These are phyloP conservation scores for Junonia oenone DNA, from an alignment of 2,888 invertebrate species.

Conservation along the genomic window DNA sequence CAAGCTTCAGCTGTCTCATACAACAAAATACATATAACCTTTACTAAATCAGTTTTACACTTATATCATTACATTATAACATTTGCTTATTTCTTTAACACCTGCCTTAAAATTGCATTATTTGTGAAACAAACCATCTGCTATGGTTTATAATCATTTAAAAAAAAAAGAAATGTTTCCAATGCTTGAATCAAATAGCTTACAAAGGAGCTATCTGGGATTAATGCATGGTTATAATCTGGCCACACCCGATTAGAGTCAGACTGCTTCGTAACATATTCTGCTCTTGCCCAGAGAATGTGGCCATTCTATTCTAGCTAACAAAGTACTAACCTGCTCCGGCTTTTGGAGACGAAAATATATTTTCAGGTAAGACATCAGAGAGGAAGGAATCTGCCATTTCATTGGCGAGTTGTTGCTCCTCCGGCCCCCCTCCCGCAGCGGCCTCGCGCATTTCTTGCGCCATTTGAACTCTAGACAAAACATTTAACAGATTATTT, in stretches of 20 bases:
- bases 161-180: too few species aligned
- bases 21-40: too few species aligned
- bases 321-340: constrained; percentile 78
- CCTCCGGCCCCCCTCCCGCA: constrained; percentile 88
- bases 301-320: constrained; percentile 42
- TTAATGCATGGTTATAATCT: constrained; percentile 70
- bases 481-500: not conserved
- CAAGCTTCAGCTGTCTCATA: too few species aligned
- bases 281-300: constrained; percentile 78
- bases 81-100: too few species aligned
- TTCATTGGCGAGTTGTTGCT: constrained; percentile 96
- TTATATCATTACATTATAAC: too few species aligned
- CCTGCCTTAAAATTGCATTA: too few species aligned
- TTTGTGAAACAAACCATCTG: too few species aligned
- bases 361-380: constrained; percentile 95
- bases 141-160: too few species aligned
- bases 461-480: constrained; percentile 93
- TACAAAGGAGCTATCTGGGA: constrained; percentile 65
- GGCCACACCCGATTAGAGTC: constrained; percentile 75
- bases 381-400: constrained; percentile 98
- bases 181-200: constrained; percentile 73
- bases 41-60: too few species aligned
- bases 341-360: constrained; percentile 97
- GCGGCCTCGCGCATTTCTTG: constrained; percentile 99
- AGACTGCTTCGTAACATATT: constrained; percentile 49